Percentiles rank a stretch among this genome's conserved stretches.
phyloP scores from a whole-genome alignment of 1,140 invertebrate species.

The Drosophila biarmipes region DNA sequence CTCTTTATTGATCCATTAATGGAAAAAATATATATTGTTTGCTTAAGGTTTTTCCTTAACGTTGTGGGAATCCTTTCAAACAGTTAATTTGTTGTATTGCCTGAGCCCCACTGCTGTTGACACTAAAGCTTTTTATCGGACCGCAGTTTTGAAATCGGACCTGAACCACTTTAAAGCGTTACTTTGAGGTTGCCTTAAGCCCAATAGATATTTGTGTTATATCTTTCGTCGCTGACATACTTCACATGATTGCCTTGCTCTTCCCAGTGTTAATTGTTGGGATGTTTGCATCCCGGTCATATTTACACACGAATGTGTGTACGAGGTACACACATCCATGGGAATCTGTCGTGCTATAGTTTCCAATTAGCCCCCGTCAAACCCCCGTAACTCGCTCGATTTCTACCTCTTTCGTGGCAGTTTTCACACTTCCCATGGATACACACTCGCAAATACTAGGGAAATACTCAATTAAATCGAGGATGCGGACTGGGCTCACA shows the following conservation, averaged over 20 bases:
- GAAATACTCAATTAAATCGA: slow-evolving; percentile 28
- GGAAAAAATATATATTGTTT: not conserved
- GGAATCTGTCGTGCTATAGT: not conserved
- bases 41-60: not conserved
- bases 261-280: slow-evolving; percentile 10
- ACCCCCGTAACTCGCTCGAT: not conserved
- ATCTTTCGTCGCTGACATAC: not conserved
- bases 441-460: not conserved
- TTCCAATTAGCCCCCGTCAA: slow-evolving; percentile 11
- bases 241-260: not conserved
- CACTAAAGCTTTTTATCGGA: too few species aligned
- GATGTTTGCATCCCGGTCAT: slow-evolving; percentile 8
- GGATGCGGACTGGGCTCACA: not conserved
- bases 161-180: not conserved
- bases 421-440: slow-evolving; percentile 29
- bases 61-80: too few species aligned
- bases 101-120: too few species aligned
- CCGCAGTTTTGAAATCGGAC: too few species aligned
- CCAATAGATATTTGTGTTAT: not conserved
- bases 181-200: not conserved
- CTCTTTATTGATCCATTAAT: not conserved
- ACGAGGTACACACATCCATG: not conserved
- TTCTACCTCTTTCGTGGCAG: slow-evolving; percentile 9
- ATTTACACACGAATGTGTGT: not conserved
- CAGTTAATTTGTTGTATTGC: too few species aligned